These are phyloP conservation scores for Phenganax marumi DNA, from an alignment of 92 coral and sea anemone species.

Conservation along the genomic window DNA sequence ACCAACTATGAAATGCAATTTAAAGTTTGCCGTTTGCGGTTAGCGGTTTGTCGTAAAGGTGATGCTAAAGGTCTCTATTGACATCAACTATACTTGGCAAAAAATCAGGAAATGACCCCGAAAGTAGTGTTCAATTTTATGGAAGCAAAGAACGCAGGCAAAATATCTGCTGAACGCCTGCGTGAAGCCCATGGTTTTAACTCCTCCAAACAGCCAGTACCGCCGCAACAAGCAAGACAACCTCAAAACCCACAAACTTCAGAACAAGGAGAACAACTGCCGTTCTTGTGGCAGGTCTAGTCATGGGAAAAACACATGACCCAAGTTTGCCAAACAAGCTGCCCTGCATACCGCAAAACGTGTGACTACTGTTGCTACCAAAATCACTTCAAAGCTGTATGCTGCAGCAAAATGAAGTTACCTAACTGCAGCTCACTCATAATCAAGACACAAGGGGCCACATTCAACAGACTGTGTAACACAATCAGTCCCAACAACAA, in stretches of 20 bases:
- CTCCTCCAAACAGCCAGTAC: conserved; percentile 60
- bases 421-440: too few species aligned
- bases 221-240: conserved; percentile 32
- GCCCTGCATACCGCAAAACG: too few species aligned
- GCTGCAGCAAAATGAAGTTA: conserved; percentile 56
- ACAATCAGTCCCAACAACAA: conserved; percentile 39
- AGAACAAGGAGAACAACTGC: not conserved
- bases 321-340: conserved; percentile 38
- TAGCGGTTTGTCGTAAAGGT: too few species aligned
- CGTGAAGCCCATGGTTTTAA: conserved; percentile 54
- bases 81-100: conserved; percentile 55
- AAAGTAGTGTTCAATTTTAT: conserved; percentile 36
- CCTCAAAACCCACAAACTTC: too few species aligned
- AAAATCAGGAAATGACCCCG: conserved; percentile 17
- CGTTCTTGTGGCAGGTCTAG: not conserved
- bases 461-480: conserved; percentile 55
- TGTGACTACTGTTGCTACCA: too few species aligned
- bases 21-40: too few species aligned
- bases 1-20: too few species aligned
- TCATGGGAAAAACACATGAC: too few species aligned
- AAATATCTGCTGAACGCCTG: conserved; percentile 63
- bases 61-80: too few species aligned
- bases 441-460: conserved; percentile 43
- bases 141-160: conserved; percentile 1
- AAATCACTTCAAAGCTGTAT: too few species aligned